phyloP scores from a whole-genome alignment of 2,113 vertebrate genomes.

The Todiramphus chloris region DNA sequence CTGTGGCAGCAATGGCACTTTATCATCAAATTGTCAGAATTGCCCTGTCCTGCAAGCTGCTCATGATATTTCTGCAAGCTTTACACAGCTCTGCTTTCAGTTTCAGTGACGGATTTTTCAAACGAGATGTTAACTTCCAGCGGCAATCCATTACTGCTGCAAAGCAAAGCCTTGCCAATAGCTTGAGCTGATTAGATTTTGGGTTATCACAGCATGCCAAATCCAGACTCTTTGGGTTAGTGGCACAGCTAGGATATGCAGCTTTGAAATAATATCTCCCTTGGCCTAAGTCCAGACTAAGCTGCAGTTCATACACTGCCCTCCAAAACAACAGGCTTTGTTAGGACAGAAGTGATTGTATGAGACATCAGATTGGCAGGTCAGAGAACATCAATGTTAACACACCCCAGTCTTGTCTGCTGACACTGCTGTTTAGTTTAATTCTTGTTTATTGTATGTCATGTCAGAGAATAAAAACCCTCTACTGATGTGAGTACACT shows the following conservation, averaged over 20 bases:
- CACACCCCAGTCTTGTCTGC: conserved; percentile 6
- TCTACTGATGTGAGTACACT: not conserved
- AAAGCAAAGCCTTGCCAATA: not conserved
- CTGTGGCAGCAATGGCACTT: not conserved
- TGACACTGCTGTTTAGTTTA: conserved; percentile 11
- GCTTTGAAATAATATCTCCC: conserved; percentile 13
- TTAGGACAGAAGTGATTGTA: not conserved
- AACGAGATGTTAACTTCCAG: not conserved
- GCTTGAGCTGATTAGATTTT: not conserved
- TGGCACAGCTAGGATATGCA: not conserved
- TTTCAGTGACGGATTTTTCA: not conserved
- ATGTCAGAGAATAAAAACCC: not conserved
- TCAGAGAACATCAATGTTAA: not conserved
- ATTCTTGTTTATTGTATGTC: conserved; percentile 5
- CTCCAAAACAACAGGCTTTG: not conserved
- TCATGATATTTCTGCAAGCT: not conserved
- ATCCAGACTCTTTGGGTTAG: not conserved
- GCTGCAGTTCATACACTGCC: not conserved
- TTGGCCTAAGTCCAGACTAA: not conserved
- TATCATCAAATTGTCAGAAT: not conserved
- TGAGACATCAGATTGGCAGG: not conserved
- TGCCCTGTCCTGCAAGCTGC: not conserved
- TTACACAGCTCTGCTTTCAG: not conserved
- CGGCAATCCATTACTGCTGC: not conserved
- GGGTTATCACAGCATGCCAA: not conserved